A percentile compares a stretch with the other conserved stretches of the same genome.
Evolutionary conservation across 2,113 vertebrate genomes (phyloP).

Genomic region (Coregonus clupeaformis): DNA sequence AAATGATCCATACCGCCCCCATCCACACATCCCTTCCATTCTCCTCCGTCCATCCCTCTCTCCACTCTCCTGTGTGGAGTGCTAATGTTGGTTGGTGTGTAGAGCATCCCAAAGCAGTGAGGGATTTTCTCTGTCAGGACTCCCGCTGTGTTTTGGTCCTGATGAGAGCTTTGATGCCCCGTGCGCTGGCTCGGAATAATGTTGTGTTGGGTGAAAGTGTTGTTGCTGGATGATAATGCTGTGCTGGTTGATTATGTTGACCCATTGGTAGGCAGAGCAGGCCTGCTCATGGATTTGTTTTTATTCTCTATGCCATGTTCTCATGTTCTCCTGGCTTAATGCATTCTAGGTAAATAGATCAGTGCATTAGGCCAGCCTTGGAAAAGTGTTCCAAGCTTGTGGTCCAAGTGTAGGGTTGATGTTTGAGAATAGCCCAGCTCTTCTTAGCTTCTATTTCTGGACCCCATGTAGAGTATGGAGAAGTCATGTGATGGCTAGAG

Average conservation of each 20-base stretch:
- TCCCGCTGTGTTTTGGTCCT: not conserved
- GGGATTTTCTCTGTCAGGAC: not conserved
- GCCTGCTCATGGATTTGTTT: not conserved
- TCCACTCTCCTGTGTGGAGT: not conserved
- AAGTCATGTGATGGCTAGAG: conserved; percentile 36
- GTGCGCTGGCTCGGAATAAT: not conserved
- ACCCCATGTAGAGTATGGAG: conserved; percentile 29
- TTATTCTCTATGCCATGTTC: no score
- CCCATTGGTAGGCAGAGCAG: not conserved
- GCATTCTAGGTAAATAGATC: no score
- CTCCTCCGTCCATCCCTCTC: conserved; percentile 9
- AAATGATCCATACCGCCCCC: conserved; percentile 31
- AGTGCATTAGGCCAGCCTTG: no score
- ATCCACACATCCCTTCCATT: conserved; percentile 55
- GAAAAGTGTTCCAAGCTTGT: no score
- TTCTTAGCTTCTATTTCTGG: conserved; percentile 41
- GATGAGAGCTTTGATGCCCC: not conserved
- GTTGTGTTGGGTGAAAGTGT: not conserved
- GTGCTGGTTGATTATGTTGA: not conserved
- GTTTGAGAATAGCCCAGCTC: conserved; percentile 41
- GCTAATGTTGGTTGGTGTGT: not conserved
- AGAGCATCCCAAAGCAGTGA: no score
- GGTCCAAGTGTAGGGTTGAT: not conserved
- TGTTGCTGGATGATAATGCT: not conserved
- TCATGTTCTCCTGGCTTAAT: no score